Conservation (phyloP, 2,113 vertebrate genomes). For the Pseudolaguvia tuberculata region DNA sequence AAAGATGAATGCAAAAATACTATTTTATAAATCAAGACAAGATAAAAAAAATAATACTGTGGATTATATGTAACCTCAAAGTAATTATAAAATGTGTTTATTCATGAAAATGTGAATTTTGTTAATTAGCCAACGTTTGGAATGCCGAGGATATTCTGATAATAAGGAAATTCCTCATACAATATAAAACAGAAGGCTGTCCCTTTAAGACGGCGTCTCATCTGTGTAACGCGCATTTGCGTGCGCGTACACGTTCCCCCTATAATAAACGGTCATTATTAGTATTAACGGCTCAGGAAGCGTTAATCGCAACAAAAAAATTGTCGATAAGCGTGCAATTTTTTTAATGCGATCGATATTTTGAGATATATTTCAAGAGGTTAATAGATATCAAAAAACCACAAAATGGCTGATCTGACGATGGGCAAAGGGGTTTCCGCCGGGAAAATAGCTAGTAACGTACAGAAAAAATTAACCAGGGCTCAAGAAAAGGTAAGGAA, state of each 20-base stretch:
- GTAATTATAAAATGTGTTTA: too few species aligned
- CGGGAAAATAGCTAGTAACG: constrained; percentile 91
- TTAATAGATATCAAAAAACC: constrained; percentile 39
- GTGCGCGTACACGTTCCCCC: constrained; percentile 42
- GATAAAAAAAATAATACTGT: too few species aligned
- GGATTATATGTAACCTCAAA: too few species aligned
- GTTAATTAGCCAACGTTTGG: too few species aligned
- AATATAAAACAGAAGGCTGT: constrained; percentile 12
- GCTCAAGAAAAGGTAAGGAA: constrained; percentile 92
- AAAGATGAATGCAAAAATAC: too few species aligned
- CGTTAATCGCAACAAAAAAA: not conserved
- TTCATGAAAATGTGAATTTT: too few species aligned
- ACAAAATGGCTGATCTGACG: constrained; percentile 93
- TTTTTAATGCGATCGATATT: constrained; percentile 28
- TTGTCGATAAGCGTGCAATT: not conserved
- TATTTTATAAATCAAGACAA: too few species aligned
- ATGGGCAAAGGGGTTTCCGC: constrained; percentile 94
- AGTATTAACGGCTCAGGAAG: not conserved
- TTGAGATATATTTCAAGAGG: constrained; percentile 42
- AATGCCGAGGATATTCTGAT: too few species aligned
- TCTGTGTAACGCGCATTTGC: constrained; percentile 43
- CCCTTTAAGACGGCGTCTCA: constrained; percentile 66
- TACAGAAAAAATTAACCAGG: constrained; percentile 95
- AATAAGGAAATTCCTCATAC: not conserved
- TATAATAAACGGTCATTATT: constrained; percentile 16